These are phyloP conservation scores for Heliconius congener DNA, from an alignment of 1,140 invertebrate genomes.

Conservation along the genomic window DNA sequence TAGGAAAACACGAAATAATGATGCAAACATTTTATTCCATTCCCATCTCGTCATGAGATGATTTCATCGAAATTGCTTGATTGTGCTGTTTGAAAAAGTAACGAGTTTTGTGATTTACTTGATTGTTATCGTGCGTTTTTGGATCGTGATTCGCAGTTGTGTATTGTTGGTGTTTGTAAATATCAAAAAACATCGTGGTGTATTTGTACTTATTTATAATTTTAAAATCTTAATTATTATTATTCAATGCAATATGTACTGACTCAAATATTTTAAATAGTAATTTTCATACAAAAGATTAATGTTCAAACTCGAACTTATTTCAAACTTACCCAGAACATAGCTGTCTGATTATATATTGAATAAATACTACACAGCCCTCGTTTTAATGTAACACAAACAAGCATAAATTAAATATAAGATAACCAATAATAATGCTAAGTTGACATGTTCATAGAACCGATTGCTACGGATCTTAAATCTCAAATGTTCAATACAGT, in stretches of 20 bases:
- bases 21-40: slow-evolving; percentile 42
- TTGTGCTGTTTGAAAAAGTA: slow-evolving; percentile 25
- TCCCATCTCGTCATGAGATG: slow-evolving; percentile 19
- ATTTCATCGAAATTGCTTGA: slow-evolving; percentile 21
- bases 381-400: background rate
- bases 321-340: background rate
- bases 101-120: slow-evolving; percentile 22
- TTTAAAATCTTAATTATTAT: too few relatives aligned
- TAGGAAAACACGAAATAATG: slow-evolving; percentile 47
- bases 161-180: slow-evolving; percentile 8
- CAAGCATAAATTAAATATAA: slow-evolving; percentile 4
- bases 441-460: slow-evolving; percentile 24
- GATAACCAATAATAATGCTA: slow-evolving; percentile 5
- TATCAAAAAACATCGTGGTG: background rate
- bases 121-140: background rate
- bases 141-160: slow-evolving; percentile 8
- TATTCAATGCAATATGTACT: too few relatives aligned
- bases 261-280: too few relatives aligned
- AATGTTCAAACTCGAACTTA: too few relatives aligned
- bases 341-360: background rate
- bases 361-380: background rate
- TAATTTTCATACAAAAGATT: too few relatives aligned
- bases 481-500: slow-evolving; percentile 32
- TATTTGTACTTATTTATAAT: background rate
- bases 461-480: slow-evolving; percentile 29